These are phyloP conservation scores for Drosophila santomea DNA, from an alignment of 1,140 invertebrate species.

Conservation along the genomic window DNA sequence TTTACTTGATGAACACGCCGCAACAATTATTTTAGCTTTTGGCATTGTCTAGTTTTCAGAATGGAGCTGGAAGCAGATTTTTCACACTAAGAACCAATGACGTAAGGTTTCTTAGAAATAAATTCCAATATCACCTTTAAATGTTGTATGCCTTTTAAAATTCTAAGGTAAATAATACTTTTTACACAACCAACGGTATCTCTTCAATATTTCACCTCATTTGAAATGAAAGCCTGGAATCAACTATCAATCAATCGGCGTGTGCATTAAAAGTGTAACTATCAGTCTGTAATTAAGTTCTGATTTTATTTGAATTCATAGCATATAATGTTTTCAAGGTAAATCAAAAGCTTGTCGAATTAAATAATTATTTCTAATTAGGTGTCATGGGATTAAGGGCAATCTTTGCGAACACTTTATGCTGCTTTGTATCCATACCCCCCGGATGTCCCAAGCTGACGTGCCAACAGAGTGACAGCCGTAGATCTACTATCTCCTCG, in stretches of 20 bases:
- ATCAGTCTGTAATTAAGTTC: conserved; percentile 9
- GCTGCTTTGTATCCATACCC: not conserved
- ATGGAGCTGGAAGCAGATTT: not conserved
- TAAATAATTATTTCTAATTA: not conserved
- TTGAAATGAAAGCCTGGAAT: conserved; percentile 11
- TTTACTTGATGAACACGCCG: conserved; percentile 11
- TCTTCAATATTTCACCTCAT: not conserved
- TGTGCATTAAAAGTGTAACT: conserved; percentile 7
- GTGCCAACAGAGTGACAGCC: conserved; percentile 32
- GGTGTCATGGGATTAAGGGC: too few species aligned
- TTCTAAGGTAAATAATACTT: conserved; percentile 1
- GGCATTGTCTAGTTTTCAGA: not conserved
- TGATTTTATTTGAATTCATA: conserved; percentile 20
- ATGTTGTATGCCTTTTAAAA: not conserved
- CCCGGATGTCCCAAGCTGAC: conserved; percentile 8
- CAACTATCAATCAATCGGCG: not conserved
- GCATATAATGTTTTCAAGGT: conserved; percentile 4
- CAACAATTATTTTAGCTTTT: not conserved
- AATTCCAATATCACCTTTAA: too few species aligned
- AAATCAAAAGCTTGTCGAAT: not conserved
- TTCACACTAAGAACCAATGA: not conserved
- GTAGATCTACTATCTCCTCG: conserved; percentile 29
- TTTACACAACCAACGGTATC: not conserved
- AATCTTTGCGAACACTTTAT: too few species aligned
- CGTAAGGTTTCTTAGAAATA: not conserved